phyloP scores from a whole-genome alignment of 2,888 invertebrate genomes.

The Dryadula phaetusa region DNA sequence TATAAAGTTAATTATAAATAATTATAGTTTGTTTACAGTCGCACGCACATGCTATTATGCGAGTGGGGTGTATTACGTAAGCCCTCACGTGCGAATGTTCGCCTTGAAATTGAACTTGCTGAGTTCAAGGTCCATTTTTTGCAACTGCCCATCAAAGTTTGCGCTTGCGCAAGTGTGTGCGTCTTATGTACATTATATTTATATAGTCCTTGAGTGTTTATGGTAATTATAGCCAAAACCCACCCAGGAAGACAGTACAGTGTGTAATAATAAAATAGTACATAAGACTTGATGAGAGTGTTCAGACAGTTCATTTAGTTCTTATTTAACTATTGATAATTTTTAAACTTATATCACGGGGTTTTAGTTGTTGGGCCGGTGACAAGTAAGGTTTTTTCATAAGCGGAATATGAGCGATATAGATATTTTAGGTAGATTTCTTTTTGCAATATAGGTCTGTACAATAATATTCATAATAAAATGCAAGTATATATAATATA shows the following conservation, averaged over 20 bases:
- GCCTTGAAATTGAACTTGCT: constrained; percentile 78
- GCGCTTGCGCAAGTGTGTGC: constrained; percentile 44
- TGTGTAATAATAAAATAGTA: not conserved
- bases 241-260: not conserved
- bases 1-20: constrained; percentile 29
- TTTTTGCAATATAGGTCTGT: not conserved
- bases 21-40: constrained; percentile 45
- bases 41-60: constrained; percentile 45
- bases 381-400: not conserved
- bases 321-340: not conserved
- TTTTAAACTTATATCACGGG: not conserved
- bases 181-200: constrained; percentile 43
- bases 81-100: constrained; percentile 57
- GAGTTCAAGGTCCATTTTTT: constrained; percentile 83
- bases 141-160: constrained; percentile 66
- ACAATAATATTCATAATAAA: not conserved
- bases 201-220: constrained; percentile 39
- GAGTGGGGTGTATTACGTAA: constrained; percentile 67
- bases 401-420: not conserved
- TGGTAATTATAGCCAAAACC: constrained; percentile 43
- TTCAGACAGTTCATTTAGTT: not conserved
- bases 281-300: not conserved
- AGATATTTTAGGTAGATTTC: not conserved
- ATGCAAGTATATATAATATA: not conserved
- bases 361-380: not conserved